Evolutionary conservation across 2,888 invertebrate species (phyloP), one percentile per base, ranked within the genome.

Genomic region (Lasioglossum marginatum): DNA sequence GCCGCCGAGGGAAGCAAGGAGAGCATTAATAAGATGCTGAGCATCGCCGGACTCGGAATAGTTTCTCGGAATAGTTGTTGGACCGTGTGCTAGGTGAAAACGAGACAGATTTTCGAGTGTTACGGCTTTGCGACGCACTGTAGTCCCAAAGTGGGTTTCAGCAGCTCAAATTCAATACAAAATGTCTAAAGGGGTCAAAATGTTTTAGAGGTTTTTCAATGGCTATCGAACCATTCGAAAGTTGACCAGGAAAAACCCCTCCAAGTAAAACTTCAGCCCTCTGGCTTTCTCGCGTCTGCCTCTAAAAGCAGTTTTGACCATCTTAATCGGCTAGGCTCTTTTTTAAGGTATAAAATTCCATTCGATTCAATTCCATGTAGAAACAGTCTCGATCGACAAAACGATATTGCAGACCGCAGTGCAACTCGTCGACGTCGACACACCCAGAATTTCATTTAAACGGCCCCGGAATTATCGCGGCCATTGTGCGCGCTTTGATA

Each of bases 11-110:
- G 77, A 82, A 82, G 74, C 80, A 85, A 79, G 81, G 66, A 76
- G 84, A 82, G 92, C 93, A 92, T 93, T 93, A 93, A 93, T 93
- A 93, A 93, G 92, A 92, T 90, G 90, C 72, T 23, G 45, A 27
- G 87, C 85, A 88, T 85, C 83, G 87, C 82, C 89, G 87, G 90
- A 91, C 89, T 91, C 89, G 90, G 90, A 92, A 92, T 90, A 91
- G 91, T 84, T 68, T 92, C 93, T 90, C 90, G 92, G 91, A 93
- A 93, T 92, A 93, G 93, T 92, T 88, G 87, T 82, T 90, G 87
- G 90, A 88, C 90, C 91, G 89, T 89, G 86, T 88, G 60, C 60
- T 31, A 60, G 60, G 27, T 60, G 27, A 27, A 16, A 60, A 60
- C 27, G 5, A 27, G 60, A 60, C 2, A 60, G 60, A 60, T 31